These are phyloP conservation scores for Celastrina argiolus DNA, from an alignment of 2,888 invertebrate genomes.

Conservation along the genomic window DNA sequence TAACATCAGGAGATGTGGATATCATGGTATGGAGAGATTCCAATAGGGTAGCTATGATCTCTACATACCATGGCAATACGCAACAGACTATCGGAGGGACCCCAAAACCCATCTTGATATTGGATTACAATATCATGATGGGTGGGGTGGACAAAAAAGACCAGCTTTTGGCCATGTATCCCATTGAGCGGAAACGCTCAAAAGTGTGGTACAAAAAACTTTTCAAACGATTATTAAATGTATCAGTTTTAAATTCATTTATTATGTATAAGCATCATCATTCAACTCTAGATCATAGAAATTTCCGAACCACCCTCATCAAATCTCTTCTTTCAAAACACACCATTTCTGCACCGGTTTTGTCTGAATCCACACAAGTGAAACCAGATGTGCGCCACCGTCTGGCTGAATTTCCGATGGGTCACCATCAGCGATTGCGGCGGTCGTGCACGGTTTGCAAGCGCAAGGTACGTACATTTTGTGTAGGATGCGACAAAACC, in stretches of 20 bases:
- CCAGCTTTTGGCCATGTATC: constrained; percentile 35
- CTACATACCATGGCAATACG: constrained; percentile 9
- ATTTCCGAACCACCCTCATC: background rate
- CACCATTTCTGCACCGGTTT: background rate
- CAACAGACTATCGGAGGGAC: too few relatives aligned
- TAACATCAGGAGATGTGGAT: background rate
- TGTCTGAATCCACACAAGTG: too few relatives aligned
- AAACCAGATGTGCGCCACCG: too few relatives aligned
- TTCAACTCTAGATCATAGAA: background rate
- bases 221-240: constrained; percentile 28
- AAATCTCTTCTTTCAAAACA: background rate
- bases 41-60: background rate
- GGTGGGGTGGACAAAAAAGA: constrained; percentile 33
- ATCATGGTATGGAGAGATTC: constrained; percentile 7
- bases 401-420: too few relatives aligned
- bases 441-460: too few relatives aligned
- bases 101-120: constrained; percentile 22
- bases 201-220: constrained; percentile 24
- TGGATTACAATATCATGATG: constrained; percentile 25
- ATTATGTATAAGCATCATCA: background rate
- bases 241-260: constrained; percentile 4
- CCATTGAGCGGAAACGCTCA: constrained; percentile 34
- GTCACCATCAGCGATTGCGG: too few relatives aligned
- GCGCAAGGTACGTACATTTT: too few relatives aligned
- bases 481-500: too few relatives aligned